Evolutionary conservation across 37 sponge, comb jelly and placozoan genomes (phyloP), one percentile per base, ranked within the genome.

Genomic region (Mnemiopsis leidyi): DNA sequence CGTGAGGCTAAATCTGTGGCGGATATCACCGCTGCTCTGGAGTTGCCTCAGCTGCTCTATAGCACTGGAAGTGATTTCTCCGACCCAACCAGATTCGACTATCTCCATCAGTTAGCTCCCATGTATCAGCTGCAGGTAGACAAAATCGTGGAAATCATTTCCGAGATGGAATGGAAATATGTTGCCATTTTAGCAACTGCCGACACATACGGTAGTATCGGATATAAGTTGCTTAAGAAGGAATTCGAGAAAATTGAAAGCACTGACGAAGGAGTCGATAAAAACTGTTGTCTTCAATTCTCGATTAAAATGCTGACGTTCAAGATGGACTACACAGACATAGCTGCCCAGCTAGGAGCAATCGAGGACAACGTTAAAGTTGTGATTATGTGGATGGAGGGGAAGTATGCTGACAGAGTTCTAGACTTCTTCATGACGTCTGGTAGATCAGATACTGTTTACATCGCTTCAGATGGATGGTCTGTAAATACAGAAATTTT

Each of bases 311-410:
- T 85, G 61, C 2, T 85, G 1, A 85, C 40, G 7, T 85, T 85
- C 23, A 40, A 33, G 23, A 85, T 85, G 90, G 61, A 40, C 0
- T n/a, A 3, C 36, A 0, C 0, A 3, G 90, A 85, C 23, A 85
- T 85, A 23, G 61, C 38, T 28, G 90, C 61, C 1, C 90, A 85
- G 90, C 29, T 85, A 29, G 24, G 28, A 16, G 90, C 1, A 0
- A 39, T 85, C 0, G 29, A 85, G 61, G 40, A 85, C 20, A 85
- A 28, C 18, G 35, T 33, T 2, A 85, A 28, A 25, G 90, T 85
- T 38, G 2, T 85, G 0, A 33, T 85, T 21, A 35, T 85, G 26
- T 85, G 90, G 90, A 85, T 85, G 90, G 90, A 85, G 90, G 90
- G 90, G 23, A 38, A 40, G 29, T 85, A 39, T 40, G 90, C 48